phyloP scores from a whole-genome alignment of 2,797 vertebrate species.

The Sebastes melanostomus region DNA sequence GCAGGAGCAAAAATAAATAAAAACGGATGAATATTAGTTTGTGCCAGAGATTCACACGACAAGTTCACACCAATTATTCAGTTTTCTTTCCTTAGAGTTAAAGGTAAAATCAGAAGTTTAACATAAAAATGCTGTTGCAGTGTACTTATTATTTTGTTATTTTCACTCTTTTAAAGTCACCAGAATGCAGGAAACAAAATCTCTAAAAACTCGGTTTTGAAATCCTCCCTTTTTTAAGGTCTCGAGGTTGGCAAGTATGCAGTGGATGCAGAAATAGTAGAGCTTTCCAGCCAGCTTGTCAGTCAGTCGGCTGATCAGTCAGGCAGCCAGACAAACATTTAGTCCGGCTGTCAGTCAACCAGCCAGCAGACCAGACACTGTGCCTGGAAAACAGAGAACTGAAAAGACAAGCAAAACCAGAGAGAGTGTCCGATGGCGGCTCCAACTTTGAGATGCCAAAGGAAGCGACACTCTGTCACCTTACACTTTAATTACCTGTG shows the following conservation, averaged over 20 bases:
- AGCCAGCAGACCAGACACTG: constrained; percentile 10
- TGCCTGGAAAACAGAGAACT: constrained; percentile 8
- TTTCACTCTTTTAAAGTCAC: too few relatives aligned
- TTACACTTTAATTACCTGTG: constrained; percentile 66
- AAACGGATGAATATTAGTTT: too few relatives aligned
- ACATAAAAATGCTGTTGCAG: too few relatives aligned
- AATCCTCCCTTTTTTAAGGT: too few relatives aligned
- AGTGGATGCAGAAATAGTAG: background rate
- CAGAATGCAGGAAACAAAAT: too few relatives aligned
- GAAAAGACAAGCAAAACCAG: constrained; percentile 20
- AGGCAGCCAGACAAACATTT: constrained; percentile 25
- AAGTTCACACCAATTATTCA: too few relatives aligned
- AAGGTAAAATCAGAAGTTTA: too few relatives aligned
- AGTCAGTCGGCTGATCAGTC: constrained; percentile 12
- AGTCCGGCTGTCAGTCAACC: constrained; percentile 26
- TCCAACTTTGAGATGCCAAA: constrained; percentile 49
- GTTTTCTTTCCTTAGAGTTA: too few relatives aligned
- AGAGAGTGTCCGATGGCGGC: constrained; percentile 33
- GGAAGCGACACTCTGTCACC: constrained; percentile 60
- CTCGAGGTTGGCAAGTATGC: background rate
- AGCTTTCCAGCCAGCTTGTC: background rate
- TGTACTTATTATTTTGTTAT: too few relatives aligned
- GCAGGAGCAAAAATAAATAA: background rate
- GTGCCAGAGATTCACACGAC: too few relatives aligned
- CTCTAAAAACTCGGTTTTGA: too few relatives aligned